Evolutionary conservation across 2,113 vertebrate genomes (phyloP), one percentile per base, ranked within the genome.

Genomic region (Corydoras maculifer): DNA sequence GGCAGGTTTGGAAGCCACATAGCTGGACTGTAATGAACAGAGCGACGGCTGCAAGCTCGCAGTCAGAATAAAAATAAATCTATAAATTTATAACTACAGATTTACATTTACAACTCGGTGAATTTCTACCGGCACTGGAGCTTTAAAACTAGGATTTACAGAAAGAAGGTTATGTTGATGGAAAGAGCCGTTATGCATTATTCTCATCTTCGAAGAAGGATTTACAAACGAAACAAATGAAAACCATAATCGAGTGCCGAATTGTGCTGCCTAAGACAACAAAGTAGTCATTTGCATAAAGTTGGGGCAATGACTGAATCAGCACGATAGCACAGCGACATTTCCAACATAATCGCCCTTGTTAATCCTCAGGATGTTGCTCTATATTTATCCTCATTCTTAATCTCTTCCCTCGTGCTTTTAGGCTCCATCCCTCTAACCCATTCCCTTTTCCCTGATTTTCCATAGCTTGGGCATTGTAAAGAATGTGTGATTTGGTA

Each of bases 341-440:
- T 80, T 79, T 80, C 54, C 32, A 74, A 68, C 76, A 78, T 65
- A 81, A 78, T 79, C 43, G 54, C 55, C 51, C 53, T 70, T 51
- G 78, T 77, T 85, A 86, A 86, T 86, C 83, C 75, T 62, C 59
- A 59, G 62, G 68, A 49, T 76, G 70, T 73, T 65, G 80, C 61
- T 83, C 81, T 83, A 84, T 82, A 84, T 83, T 85, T 72, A 79
- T 80, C 77, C 53, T 15, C 72, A 71, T 72, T 72, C 59, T 82
- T 86, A 84, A 87, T 87, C 82, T 80, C 11, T 76, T 69, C 54
- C 72, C 59, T 74, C 50, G 72, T 59, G 55, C 58, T 69, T 60
- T 62, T 68, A 68, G 80, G 67, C 53, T 59, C 66, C 77, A 62
- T 32, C 59, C 73, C 64, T 72, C 48, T 13, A 73, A 51, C 35